Evolutionary conservation across 2,797 vertebrate species (phyloP).

Genomic region (Hoplostethus atlanticus): DNA sequence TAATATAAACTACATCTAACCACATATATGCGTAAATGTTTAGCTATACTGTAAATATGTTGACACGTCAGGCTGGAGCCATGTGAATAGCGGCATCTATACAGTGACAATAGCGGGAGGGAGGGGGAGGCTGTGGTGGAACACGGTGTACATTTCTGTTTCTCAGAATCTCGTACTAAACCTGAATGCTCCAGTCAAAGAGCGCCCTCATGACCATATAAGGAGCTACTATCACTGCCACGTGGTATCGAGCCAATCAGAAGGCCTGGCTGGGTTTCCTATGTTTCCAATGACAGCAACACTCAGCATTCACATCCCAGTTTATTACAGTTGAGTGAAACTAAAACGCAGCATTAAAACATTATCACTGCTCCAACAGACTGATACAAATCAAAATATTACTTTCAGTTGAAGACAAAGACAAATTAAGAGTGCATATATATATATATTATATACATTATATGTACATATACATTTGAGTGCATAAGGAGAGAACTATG

Average conservation of each 20-base stretch:
- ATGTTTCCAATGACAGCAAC: conserved; percentile 34
- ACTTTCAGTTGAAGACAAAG: too few relatives aligned
- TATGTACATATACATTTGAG: too few relatives aligned
- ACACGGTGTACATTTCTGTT: conserved; percentile 74
- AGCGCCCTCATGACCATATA: conserved; percentile 70
- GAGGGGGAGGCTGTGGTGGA: conserved; percentile 36
- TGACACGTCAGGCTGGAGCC: too few relatives aligned
- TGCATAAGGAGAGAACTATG: too few relatives aligned
- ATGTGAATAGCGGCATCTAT: not conserved
- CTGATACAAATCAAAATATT: too few relatives aligned
- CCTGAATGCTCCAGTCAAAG: conserved; percentile 65
- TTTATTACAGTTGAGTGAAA: too few relatives aligned
- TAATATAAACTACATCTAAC: not conserved
- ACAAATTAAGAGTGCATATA: too few relatives aligned
- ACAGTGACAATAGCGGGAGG: conserved; percentile 41
- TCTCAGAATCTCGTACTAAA: conserved; percentile 71
- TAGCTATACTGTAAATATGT: too few relatives aligned
- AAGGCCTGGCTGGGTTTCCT: conserved; percentile 27
- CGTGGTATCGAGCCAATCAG: conserved; percentile 62
- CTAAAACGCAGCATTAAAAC: too few relatives aligned
- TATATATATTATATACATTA: too few relatives aligned
- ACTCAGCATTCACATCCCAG: not conserved
- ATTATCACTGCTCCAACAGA: too few relatives aligned
- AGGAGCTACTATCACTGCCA: conserved; percentile 71
- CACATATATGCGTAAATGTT: not conserved